phyloP scores from a whole-genome alignment of 2,797 vertebrate species.

The Chromis chromis region DNA sequence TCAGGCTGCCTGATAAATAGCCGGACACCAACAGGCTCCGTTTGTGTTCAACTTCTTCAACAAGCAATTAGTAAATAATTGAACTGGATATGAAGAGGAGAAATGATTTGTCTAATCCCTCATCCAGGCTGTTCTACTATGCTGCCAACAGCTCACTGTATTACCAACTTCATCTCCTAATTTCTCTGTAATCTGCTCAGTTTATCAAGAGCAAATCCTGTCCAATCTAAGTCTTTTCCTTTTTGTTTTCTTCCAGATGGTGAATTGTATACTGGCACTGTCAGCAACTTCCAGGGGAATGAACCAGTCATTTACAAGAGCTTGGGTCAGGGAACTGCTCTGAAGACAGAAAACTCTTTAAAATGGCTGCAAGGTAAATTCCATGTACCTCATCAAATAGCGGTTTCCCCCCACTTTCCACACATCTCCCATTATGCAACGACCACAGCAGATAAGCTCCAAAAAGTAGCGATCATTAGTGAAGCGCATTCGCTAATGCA shows the following conservation, averaged over 20 bases:
- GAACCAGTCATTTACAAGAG: constrained; percentile 95
- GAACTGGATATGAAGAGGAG: constrained; percentile 43
- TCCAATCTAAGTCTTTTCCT: constrained; percentile 1
- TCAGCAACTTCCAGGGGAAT: constrained; percentile 96
- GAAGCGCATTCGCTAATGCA: constrained; percentile 54
- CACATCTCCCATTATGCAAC: constrained; percentile 50
- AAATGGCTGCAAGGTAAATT: constrained; percentile 94
- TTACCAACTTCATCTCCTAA: constrained; percentile 10
- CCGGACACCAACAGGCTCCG: constrained; percentile 42
- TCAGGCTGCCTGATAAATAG: constrained; percentile 50
- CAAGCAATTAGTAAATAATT: constrained; percentile 67
- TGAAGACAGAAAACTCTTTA: constrained; percentile 96
- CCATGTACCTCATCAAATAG: constrained; percentile 11
- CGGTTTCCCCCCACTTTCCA: not conserved
- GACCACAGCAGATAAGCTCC: constrained; percentile 60
- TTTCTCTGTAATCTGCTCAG: constrained; percentile 6
- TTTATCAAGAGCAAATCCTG: constrained; percentile 26
- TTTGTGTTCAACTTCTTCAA: constrained; percentile 62
- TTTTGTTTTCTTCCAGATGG: constrained; percentile 84
- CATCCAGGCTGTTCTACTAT: constrained; percentile 17
- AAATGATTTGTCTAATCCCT: constrained; percentile 48
- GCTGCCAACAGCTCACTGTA: constrained; percentile 16
- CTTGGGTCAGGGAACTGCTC: constrained; percentile 88
- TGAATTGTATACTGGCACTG: constrained; percentile 92
- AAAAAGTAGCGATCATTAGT: constrained; percentile 63